Base-by-base conservation (phyloP, 2,113 vertebrate species). In the Osmerus eperlanus region DNA sequence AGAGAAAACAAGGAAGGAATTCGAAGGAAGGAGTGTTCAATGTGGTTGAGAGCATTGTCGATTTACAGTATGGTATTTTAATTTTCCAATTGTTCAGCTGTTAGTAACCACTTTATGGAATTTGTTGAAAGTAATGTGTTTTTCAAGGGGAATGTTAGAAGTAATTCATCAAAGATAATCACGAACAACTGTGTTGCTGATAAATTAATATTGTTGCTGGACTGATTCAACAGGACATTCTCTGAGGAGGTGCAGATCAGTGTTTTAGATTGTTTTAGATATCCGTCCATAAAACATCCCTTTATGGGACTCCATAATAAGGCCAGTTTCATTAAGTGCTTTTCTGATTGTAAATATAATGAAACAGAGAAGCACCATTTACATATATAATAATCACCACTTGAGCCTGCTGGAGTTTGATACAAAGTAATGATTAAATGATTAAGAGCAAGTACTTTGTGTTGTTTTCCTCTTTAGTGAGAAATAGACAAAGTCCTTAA, bases 1-100 rank as follows among this genome's bases (percentile, higher is more conserved):
- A 83, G 73, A 70, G 67, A 84, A 74, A 47, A 47, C 41, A 47
- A 62, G 60, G 25, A 62, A 71, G 75, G 63, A 76, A 36, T 62
- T 55, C 18, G 36, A 77, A 78, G 81, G 80, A 85, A 76, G 77
- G 80, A 78, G 75, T 78, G 66, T 79, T 75, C 59, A 84, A 71
- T 9, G 11, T 71, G 70, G 69, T 79, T 75, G 81, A 80, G 65
- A 81, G 70, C 71, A 80, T 47, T 28, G 74, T 85, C 78, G 73
- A 85, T 87, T 78, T 64, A 47, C 41, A 47, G 7, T 77, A 67
- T 75, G 73, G 73, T 83, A 66, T 74, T 75, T 72, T 47, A 41
- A 62, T 69, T 75, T 86, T 78, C 52, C 64, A 69, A 79, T 80
- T 71, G 70, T 65, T 55, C 58, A 58, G 70, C 62, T 71, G 56